phyloP scores from a whole-genome alignment of 2,797 vertebrate genomes.

The Petrocephalus schoutedeni region DNA sequence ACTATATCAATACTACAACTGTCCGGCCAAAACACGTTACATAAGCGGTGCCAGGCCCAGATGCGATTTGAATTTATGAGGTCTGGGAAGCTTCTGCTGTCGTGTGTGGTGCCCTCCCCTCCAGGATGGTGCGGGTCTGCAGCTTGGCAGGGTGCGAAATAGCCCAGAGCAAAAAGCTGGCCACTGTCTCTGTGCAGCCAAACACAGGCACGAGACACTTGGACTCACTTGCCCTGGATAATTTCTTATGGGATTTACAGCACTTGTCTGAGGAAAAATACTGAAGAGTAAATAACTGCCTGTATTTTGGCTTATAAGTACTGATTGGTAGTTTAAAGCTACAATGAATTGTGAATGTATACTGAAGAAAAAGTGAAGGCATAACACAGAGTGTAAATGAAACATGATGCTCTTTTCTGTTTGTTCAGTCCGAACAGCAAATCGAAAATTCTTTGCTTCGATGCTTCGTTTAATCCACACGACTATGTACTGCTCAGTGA shows the following conservation, averaged over 20 bases:
- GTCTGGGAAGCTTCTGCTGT: not conserved
- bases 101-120: not conserved
- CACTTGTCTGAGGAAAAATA: not conserved
- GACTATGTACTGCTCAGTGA: no score
- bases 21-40: not conserved
- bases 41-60: not conserved
- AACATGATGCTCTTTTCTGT: not conserved
- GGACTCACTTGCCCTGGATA: not conserved
- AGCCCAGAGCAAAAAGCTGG: not conserved
- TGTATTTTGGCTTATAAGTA: not conserved
- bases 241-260: not conserved
- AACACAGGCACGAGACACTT: no score
- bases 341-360: not conserved
- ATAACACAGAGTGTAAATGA: not conserved
- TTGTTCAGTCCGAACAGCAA: not conserved
- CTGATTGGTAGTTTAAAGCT: not conserved
- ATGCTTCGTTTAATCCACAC: no score
- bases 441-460: no score
- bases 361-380: not conserved
- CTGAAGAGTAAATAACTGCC: not conserved
- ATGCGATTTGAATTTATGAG: not conserved
- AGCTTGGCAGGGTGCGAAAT: not conserved
- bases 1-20: not conserved
- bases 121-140: not conserved
- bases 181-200: not conserved